Evolutionary conservation across 2,797 vertebrate genomes (phyloP).

Genomic region (Crenuchus spilurus): DNA sequence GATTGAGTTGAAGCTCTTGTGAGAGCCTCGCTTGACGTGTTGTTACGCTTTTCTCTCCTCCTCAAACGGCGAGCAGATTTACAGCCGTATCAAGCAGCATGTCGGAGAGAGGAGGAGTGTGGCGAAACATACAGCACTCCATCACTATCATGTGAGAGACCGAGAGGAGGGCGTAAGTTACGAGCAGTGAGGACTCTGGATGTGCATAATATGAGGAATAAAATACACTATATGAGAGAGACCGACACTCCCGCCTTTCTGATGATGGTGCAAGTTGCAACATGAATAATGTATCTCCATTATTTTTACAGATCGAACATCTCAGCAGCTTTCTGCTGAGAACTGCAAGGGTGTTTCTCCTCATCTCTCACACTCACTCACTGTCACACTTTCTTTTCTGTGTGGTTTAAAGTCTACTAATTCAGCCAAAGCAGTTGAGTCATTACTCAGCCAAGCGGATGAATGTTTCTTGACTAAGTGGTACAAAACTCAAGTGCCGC

Average conservation of each 20-base stretch:
- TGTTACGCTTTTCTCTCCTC: not conserved
- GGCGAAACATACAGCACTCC: not conserved
- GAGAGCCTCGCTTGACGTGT: not conserved
- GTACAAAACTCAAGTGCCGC: too few relatives aligned
- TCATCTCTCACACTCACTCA: not conserved
- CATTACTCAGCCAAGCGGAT: too few relatives aligned
- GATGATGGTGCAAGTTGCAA: slow-evolving; percentile 52
- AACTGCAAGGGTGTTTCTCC: slow-evolving; percentile 43
- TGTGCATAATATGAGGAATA: not conserved
- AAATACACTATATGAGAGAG: not conserved
- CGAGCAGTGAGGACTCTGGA: not conserved
- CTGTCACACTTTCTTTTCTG: too few relatives aligned
- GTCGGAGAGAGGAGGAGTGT: not conserved
- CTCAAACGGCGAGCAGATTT: not conserved
- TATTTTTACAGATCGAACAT: slow-evolving; percentile 52
- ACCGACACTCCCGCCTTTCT: slow-evolving; percentile 32
- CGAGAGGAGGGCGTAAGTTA: not conserved
- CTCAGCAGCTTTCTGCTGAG: slow-evolving; percentile 50
- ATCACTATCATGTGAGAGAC: not conserved
- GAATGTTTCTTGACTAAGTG: too few relatives aligned
- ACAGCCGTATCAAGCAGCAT: not conserved
- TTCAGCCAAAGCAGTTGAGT: too few relatives aligned
- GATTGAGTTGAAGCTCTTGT: not conserved
- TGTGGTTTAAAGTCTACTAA: too few relatives aligned
- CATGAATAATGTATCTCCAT: slow-evolving; percentile 54